Percentiles rank a stretch among this genome's conserved stretches.
Conservation (phyloP, 1,140 invertebrate genomes). For the Leptopilina clavipes region DNA sequence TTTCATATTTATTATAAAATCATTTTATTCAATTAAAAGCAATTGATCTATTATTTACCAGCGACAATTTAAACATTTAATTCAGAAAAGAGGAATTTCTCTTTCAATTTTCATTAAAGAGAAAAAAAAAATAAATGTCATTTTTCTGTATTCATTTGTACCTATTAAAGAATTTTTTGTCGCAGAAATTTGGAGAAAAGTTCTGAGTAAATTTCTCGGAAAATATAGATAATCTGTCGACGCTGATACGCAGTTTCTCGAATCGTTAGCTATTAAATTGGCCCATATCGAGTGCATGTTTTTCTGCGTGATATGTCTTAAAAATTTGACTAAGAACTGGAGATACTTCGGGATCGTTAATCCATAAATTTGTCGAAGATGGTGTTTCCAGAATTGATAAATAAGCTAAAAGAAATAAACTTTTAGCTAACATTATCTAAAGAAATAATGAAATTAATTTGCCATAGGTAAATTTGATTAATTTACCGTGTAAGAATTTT, state of each 20-base stretch:
- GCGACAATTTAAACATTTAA: too few relatives aligned
- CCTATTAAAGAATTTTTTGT: background rate
- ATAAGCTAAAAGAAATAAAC: conserved; percentile 74
- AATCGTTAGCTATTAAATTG: conserved; percentile 58
- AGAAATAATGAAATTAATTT: too few relatives aligned
- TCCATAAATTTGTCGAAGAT: conserved; percentile 77
- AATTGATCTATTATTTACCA: background rate
- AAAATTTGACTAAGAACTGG: conserved; percentile 80
- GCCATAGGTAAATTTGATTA: too few relatives aligned
- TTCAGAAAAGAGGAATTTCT: too few relatives aligned
- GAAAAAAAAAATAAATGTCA: too few relatives aligned
- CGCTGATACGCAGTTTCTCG: conserved; percentile 24
- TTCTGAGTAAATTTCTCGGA: background rate
- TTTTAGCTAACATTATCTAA: too few relatives aligned
- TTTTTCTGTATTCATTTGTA: background rate
- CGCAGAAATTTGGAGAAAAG: background rate
- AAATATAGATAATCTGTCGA: conserved; percentile 22
- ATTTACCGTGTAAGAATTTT: conserved; percentile 76
- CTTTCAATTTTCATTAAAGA: too few relatives aligned
- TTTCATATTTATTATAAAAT: too few relatives aligned
- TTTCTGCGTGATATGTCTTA: conserved; percentile 80
- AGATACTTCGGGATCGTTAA: conserved; percentile 79
- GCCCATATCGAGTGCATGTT: conserved; percentile 74
- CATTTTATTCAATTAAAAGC: background rate
- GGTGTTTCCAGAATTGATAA: conserved; percentile 80